Conservation (phyloP, 2,888 invertebrate genomes). For the Gandaritis pyraliata region DNA sequence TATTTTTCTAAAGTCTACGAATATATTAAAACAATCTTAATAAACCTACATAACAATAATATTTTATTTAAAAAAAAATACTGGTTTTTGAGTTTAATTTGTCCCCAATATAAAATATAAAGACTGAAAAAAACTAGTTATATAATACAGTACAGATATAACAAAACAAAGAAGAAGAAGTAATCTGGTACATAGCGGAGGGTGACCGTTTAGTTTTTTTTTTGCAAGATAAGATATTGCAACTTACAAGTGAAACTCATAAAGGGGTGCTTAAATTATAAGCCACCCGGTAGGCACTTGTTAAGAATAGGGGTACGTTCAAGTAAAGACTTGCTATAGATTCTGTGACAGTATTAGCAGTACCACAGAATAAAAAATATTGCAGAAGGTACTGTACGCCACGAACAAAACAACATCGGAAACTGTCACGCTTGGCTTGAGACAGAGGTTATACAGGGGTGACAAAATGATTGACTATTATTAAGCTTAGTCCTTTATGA, state of each 20-base stretch:
- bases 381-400: background rate
- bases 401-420: slow-evolving; percentile 18
- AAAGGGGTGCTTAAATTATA: background rate
- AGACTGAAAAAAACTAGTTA: no score
- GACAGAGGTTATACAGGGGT: slow-evolving; percentile 44
- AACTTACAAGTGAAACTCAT: background rate
- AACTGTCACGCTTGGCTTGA: slow-evolving; percentile 32
- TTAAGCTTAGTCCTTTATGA: slow-evolving; percentile 39
- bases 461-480: slow-evolving; percentile 28
- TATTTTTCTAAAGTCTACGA: slow-evolving; percentile 1
- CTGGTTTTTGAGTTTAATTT: no score
- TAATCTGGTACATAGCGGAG: background rate
- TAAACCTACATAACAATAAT: no score
- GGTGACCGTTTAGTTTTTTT: background rate
- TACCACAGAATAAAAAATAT: background rate
- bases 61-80: no score
- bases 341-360: slow-evolving; percentile 7
- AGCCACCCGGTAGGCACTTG: slow-evolving; percentile 4
- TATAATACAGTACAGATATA: no score
- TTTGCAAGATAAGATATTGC: background rate
- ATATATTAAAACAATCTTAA: no score
- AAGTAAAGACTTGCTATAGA: background rate
- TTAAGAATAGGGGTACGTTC: slow-evolving; percentile 3
- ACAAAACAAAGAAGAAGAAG: background rate
- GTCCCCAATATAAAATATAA: no score